Evolutionary conservation across 92 coral and sea anemone genomes (phyloP).

Genomic region (Bergia puertoricense): DNA sequence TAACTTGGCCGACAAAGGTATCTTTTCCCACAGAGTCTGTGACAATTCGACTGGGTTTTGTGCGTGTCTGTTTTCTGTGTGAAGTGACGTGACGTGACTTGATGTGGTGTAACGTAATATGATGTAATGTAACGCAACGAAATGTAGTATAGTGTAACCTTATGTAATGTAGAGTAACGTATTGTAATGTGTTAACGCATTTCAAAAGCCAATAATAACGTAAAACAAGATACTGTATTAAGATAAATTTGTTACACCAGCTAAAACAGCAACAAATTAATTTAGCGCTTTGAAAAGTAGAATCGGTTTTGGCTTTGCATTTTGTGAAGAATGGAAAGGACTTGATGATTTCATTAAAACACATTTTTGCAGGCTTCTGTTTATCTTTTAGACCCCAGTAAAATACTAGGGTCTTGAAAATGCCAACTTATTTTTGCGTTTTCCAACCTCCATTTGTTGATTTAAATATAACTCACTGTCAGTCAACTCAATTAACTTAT

Average conservation of each 20-base stretch:
- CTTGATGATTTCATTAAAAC: no score
- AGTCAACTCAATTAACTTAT: not conserved
- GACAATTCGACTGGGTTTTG: not conserved
- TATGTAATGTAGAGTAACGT: not conserved
- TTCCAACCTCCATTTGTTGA: not conserved
- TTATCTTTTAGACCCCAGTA: no score
- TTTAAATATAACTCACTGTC: not conserved
- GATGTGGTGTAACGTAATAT: not conserved
- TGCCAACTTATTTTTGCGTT: not conserved
- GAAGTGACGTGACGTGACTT: not conserved
- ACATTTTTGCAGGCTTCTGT: no score
- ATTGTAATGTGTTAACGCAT: not conserved
- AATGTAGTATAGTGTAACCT: not conserved
- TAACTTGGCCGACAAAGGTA: conserved; percentile 78
- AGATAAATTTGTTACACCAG: no score
- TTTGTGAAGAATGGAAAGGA: no score
- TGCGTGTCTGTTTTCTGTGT: not conserved
- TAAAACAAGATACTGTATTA: not conserved
- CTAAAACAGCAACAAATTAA: no score
- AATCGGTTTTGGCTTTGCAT: no score
- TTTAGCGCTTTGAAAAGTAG: no score
- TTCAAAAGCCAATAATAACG: not conserved
- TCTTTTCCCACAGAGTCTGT: not conserved
- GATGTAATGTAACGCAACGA: not conserved
- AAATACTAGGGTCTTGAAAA: not conserved